Evolutionary conservation across 2,888 invertebrate genomes (phyloP), one percentile per base, ranked within the genome.

Genomic region (Ornithoptera priamus): DNA sequence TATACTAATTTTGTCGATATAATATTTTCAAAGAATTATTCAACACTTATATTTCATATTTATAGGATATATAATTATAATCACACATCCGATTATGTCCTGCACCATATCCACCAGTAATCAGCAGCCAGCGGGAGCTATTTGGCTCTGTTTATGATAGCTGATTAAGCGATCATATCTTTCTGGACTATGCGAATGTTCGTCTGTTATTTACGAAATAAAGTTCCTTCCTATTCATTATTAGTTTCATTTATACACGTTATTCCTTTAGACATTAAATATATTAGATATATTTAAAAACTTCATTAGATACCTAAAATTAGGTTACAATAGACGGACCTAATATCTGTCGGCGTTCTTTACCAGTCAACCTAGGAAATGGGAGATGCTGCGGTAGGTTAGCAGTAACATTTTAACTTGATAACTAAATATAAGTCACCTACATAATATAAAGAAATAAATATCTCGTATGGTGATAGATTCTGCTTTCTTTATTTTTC

Each of bases 181-280:
- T 70, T 73, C 75, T 84, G 78, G 75, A 81, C 80, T 83, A 82
- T 77, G 74, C 81, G 65, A 72, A 80, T 81, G 81, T 83, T 85
- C 87, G 85, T 88, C 87, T 86, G 83, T 87, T 88, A 87, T 85
- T 88, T 87, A 85, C 87, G 85, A 87, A 92, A 89, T 92, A 92
- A 92, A 92, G 90, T 90, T 92, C 90, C 92, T 90, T 90, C 88
- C 80, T 86, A 88, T 84, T 85, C 80, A 75, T 77, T 78, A 79
- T 79, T 72, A 46, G 50, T 56, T 62, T 70, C 73, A 68, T 77
- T 82, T 80, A 18, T 58, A 58, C 6, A 53, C 53, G 18, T 53
- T n/a, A 46, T 46, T 12, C 15, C 46, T 12, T 15, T 46, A 46
- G 46, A 17, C 42, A 42, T 0, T 42, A 42, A 46, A 2, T 15